These are phyloP conservation scores for Campoplex nolae DNA, from an alignment of 2,888 invertebrate species.

Conservation along the genomic window DNA sequence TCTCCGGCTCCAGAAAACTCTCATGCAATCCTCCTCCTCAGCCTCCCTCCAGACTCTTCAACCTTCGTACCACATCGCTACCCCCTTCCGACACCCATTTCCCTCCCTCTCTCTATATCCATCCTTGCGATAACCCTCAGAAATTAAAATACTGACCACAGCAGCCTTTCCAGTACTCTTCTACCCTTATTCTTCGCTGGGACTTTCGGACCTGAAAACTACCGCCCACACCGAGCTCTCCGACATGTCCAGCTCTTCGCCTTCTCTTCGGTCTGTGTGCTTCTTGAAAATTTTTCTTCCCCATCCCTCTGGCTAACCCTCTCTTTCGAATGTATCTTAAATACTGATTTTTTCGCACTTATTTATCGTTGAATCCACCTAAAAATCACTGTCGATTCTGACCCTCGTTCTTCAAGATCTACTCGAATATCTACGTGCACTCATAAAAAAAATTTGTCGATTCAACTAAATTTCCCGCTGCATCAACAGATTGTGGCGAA, in stretches of 20 bases:
- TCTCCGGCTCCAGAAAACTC: conserved; percentile 40
- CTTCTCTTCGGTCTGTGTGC: background rate
- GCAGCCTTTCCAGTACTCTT: conserved; percentile 69
- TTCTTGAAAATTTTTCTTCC: background rate
- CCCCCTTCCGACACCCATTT: conserved; percentile 41
- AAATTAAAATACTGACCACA: conserved; percentile 84
- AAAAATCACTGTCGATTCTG: too few relatives aligned
- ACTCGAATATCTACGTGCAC: too few relatives aligned
- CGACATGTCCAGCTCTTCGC: background rate
- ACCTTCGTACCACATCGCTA: conserved; percentile 3
- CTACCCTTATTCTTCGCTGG: conserved; percentile 59
- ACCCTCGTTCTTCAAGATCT: too few relatives aligned
- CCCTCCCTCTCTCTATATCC: conserved; percentile 50
- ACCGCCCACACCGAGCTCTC: background rate
- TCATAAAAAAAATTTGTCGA: too few relatives aligned
- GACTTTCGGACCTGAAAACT: conserved; percentile 34
- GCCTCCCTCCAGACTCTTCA: conserved; percentile 47
- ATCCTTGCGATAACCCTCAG: conserved; percentile 81
- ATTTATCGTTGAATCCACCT: background rate
- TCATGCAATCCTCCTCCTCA: conserved; percentile 63
- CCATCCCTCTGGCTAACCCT: background rate
- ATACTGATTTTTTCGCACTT: background rate
- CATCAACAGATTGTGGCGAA: too few relatives aligned
- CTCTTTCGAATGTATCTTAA: background rate
- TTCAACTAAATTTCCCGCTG: too few relatives aligned